Evolutionary conservation across 2,888 invertebrate genomes (phyloP), one percentile per base, ranked within the genome.

Genomic region (Podabrus alpinus): DNA sequence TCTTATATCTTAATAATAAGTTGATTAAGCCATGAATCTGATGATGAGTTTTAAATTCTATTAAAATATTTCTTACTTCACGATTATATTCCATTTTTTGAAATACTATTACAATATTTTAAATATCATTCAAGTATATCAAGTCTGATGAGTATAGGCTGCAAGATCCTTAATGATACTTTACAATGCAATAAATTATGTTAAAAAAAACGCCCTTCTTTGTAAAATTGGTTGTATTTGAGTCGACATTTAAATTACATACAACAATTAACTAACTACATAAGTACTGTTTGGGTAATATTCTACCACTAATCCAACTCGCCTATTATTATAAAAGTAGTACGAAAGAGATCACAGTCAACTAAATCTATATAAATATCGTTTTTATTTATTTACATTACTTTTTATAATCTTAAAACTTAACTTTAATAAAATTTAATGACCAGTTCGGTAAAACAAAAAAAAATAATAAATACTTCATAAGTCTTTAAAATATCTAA

Each of bases 281-380:
- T 24, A 13, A 45, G 45, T 45, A 45, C 45, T 45, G 45, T 3
- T 45, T 45, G n/a, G n/a, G n/a, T 45, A 45, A 45, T 45, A 45
- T 7, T 7, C 45, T 45, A 45, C 45, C 13, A n/a, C 45, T n/a
- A 45, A 45, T n/a, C 45, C n/a, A n/a, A 45, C n/a, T 9, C 5
- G 0, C 7, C 45, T n/a, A n/a, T 13, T n/a, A 45, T 45, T 45
- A 45, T 45, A 45, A 45, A 45, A 45, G 45, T 45, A 45, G 62
- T 64, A 64, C 62, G 21, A 45, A 64, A 64, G 21, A 19, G 62
- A 64, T 64, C 62, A 64, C 62, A 64, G 62, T 64, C 19, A 64
- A 64, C 62, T 64, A 64, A 64, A 64, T 64, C 62, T 64, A 64
- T 21, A 19, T 16, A 19, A 29, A 29, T 29, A 13, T 29, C 4